These are phyloP conservation scores for Anabas testudineus DNA, from an alignment of 2,797 vertebrate species.

Conservation along the genomic window DNA sequence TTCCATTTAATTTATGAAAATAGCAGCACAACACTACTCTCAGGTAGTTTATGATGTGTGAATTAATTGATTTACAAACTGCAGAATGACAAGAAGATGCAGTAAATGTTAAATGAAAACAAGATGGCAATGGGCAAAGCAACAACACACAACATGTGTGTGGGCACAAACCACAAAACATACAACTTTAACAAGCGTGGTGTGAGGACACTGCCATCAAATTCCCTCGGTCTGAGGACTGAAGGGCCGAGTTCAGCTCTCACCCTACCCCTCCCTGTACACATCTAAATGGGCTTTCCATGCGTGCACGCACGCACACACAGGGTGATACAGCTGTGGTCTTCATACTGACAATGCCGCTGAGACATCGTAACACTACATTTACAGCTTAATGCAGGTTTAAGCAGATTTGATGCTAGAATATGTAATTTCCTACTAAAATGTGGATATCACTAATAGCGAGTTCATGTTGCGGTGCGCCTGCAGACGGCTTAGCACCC, in stretches of 20 bases:
- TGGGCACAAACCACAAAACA: neutral
- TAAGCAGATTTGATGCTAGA: slow-evolving; percentile 51
- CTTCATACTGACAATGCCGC: slow-evolving; percentile 37
- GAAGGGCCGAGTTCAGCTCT: slow-evolving; percentile 71
- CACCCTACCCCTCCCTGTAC: slow-evolving; percentile 44
- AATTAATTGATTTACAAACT: slow-evolving; percentile 32
- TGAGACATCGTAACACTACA: slow-evolving; percentile 45
- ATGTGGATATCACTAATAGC: slow-evolving; percentile 61
- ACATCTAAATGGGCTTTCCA: slow-evolving; percentile 66
- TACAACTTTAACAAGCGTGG: slow-evolving; percentile 13
- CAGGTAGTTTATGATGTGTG: slow-evolving; percentile 27
- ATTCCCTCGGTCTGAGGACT: slow-evolving; percentile 65
- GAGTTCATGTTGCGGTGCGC: slow-evolving; percentile 58
- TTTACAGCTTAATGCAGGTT: slow-evolving; percentile 59
- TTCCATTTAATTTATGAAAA: neutral
- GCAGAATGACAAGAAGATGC: slow-evolving; percentile 11
- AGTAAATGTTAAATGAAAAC: slow-evolving; percentile 32
- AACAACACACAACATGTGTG: neutral
- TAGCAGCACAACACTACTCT: neutral
- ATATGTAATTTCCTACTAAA: slow-evolving; percentile 68
- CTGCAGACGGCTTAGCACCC: slow-evolving; percentile 60
- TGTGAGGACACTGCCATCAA: slow-evolving; percentile 57
- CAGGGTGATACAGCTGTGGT: slow-evolving; percentile 22
- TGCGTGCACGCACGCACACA: slow-evolving; percentile 15
- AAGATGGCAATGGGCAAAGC: slow-evolving; percentile 5